Evolutionary conservation across 2,797 vertebrate genomes (phyloP), one percentile per base, ranked within the genome.

Genomic region (Loriculus beryllinus): DNA sequence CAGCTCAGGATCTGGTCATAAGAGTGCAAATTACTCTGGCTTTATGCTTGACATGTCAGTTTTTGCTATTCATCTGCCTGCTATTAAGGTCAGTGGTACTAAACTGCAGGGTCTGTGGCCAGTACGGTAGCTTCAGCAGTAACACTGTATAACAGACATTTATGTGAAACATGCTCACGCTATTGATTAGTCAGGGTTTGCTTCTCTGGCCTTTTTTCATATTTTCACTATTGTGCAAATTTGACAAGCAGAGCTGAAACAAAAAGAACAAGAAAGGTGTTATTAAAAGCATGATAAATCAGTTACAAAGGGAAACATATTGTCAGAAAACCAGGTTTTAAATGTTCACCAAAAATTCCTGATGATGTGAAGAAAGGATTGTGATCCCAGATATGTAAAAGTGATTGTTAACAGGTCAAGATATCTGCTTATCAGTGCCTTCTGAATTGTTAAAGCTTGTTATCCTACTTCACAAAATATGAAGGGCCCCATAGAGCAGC

Each of bases 11-110:
- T 86, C 56, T 82, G 78, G 43, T 67, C 39, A 10, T 28, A 94
- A 67, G 76, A 84, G 88, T 92, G 39, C 40, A 93, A 92, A 94
- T 95, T 85, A 60, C 82, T 94, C 54, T 72, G 86, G 88, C 57
- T 96, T 95, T 72, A 23, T 93, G 65, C 75, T 94, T 72, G 83
- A 86, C 75, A 31, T 92, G 92, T 95, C 86, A 91, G 51, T 92
- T 96, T 90, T 91, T 88, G 82, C 81, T 96, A 80, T 96, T 95
- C 91, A 93, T 96, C 94, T 96, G 86, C 59, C 54, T 82, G 42
- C 54, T 94, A 35, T 96, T 95, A 89, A 95, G 92, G 95, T 94
- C 42, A 70, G 68, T 45, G 62, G 59, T 89, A 83, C 85, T 95
- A 95, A 82, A 96, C 82, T 33, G 56, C 39, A 49, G 84, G 40